These are phyloP conservation scores for Tribolium freemani DNA, from an alignment of 2,888 invertebrate species.

Conservation along the genomic window DNA sequence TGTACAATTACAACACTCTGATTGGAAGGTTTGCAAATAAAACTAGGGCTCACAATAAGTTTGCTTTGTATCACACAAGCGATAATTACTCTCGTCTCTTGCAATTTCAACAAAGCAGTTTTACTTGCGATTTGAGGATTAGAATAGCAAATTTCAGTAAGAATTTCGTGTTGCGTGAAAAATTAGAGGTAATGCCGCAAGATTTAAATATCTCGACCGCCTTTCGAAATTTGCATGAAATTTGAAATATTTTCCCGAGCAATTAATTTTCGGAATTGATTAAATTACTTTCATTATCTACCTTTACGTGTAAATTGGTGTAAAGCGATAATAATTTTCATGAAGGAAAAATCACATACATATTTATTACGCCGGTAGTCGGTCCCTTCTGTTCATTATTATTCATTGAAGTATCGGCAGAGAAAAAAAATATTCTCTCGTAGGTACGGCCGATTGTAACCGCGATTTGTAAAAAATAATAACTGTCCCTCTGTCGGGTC, in stretches of 20 bases:
- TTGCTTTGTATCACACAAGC: background rate
- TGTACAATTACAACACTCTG: constrained; percentile 5
- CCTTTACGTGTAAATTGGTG: constrained; percentile 12
- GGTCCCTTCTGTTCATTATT: constrained; percentile 27
- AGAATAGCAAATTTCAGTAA: background rate
- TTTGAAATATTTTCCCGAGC: constrained; percentile 13
- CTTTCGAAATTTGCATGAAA: constrained; percentile 21
- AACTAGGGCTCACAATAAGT: constrained; percentile 6
- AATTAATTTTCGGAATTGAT: constrained; percentile 25
- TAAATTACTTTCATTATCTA: constrained; percentile 33
- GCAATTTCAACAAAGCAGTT: too few species aligned
- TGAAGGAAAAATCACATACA: constrained; percentile 23
- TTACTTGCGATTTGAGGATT: background rate
- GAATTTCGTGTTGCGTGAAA: background rate
- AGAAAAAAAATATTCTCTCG: background rate
- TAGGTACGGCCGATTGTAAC: too few species aligned
- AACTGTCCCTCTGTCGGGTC: background rate
- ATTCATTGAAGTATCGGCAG: constrained; percentile 29
- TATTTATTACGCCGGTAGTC: constrained; percentile 25
- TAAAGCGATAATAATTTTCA: constrained; percentile 22
- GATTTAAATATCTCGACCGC: constrained; percentile 15
- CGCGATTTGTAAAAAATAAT: background rate
- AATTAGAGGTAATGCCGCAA: background rate
- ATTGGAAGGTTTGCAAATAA: constrained; percentile 20
- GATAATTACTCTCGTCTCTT: too few species aligned